A percentile compares a stretch with the other conserved stretches of the same genome.
Evolutionary conservation across 2,113 vertebrate species (phyloP).

Genomic region (Tylochromis polylepis): DNA sequence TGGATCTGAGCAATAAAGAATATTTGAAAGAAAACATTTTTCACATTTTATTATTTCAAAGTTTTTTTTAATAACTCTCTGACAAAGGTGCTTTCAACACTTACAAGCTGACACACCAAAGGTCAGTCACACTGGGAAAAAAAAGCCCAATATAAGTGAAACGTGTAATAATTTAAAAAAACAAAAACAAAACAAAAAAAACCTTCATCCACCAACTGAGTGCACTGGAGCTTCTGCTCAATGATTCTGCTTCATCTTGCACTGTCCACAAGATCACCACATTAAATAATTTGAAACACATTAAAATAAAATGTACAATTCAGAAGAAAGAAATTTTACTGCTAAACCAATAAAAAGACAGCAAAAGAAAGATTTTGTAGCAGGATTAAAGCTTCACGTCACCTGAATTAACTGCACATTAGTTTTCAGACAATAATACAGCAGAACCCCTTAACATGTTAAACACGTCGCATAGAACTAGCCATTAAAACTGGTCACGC

Average conservation of each 20-base stretch:
- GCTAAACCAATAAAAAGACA: not conserved
- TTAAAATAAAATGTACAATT: not conserved
- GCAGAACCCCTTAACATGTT: not conserved
- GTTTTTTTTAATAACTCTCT: not conserved
- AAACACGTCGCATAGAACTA: not conserved
- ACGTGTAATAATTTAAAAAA: not conserved
- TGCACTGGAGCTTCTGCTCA: not conserved
- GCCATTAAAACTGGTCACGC: not conserved
- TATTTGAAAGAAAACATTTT: constrained; percentile 57
- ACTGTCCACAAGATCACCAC: not conserved
- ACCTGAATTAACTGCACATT: not conserved
- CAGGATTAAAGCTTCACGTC: not conserved
- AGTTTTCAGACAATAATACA: not conserved
- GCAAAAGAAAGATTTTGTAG: not conserved
- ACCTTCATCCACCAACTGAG: not conserved
- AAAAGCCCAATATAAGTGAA: not conserved
- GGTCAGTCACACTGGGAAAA: not conserved
- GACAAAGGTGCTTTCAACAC: not conserved
- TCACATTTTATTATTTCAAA: not conserved
- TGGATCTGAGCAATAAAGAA: constrained; percentile 81
- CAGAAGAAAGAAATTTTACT: not conserved
- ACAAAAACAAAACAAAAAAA: not conserved
- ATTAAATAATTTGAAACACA: not conserved
- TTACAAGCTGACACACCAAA: not conserved
- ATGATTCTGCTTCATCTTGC: not conserved